Base-by-base conservation (phyloP, 2,113 vertebrate species). In the Caranx ignobilis region DNA sequence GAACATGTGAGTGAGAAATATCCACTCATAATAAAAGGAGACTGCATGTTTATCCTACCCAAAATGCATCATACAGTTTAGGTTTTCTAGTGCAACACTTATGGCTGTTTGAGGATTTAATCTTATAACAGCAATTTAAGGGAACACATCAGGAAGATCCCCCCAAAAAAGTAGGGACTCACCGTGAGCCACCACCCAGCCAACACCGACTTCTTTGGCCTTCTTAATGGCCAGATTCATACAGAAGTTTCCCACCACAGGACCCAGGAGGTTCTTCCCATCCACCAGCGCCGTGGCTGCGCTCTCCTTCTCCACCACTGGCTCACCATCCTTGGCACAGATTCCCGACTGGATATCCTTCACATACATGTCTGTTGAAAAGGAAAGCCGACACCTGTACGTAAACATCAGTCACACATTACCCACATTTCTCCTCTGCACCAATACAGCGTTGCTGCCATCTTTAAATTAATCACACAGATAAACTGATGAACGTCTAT, bases 241-340 rank as follows among this genome's bases (percentile, higher is more conserved):
- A 87, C 95, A 95, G 91, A 92, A 95, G 87, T 95, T 95, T 43
- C 95, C 95, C 64, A 96, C 94, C 75, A 95, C 94, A 0, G 95
- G 95, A 3, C 95, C 95, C 71, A 95, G 85, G 13, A 95, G 87
- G 86, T 95, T 96, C 35, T 55, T 90, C 54, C 94, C 95, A 21
- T 96, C 75, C 54, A 96, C 94, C 71, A 96, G 85, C 0, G 94
- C 94, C 1, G 95, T 96, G 71, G 94, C 95, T 0, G 62, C 82
- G 0, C 90, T 94, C 83, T 95, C 93, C 82, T 95, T 95, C 59
- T 91, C 91, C 41, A 95, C 47, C 47, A 85, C 79, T 0, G 95
- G 95, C 78, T 94, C 93, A 0, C 95, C 94, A 0, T 94, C 91
- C 63, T 93, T 94, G 16, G 84, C 92, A 79, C 95, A 95, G 89